A percentile compares a stretch with the other conserved stretches of the same genome.
These are phyloP conservation scores for Drosophila leontia DNA, from an alignment of 1,140 invertebrate species.

Conservation along the genomic window DNA sequence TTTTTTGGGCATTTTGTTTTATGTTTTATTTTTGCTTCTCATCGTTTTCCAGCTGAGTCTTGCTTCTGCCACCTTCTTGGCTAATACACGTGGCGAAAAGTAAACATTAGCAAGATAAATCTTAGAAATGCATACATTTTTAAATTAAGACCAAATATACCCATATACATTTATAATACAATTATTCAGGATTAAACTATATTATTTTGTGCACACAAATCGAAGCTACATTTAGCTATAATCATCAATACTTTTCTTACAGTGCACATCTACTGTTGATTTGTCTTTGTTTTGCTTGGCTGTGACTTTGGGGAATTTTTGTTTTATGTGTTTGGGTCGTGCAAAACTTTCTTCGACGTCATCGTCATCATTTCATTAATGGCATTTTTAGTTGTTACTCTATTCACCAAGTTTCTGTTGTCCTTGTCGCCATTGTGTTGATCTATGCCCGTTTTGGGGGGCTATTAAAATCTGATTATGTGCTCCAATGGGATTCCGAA, in stretches of 20 bases:
- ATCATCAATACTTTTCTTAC: neutral
- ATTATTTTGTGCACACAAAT: too few relatives aligned
- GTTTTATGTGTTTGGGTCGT: conserved; percentile 74
- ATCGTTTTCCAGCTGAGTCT: conserved; percentile 61
- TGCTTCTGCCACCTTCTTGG: conserved; percentile 19
- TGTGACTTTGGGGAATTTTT: conserved; percentile 61
- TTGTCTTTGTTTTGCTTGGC: conserved; percentile 43
- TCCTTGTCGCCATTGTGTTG: conserved; percentile 41
- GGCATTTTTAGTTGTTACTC: conserved; percentile 58
- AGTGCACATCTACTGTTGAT: conserved; percentile 17
- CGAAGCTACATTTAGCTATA: neutral
- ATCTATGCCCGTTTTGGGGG: conserved; percentile 50
- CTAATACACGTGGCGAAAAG: conserved; percentile 1
- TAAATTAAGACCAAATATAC: neutral
- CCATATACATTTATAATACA: too few relatives aligned
- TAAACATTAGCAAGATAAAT: neutral
- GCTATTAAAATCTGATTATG: conserved; percentile 75
- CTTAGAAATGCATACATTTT: too few relatives aligned
- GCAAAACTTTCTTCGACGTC: conserved; percentile 55
- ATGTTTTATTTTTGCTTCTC: conserved; percentile 67
- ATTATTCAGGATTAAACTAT: too few relatives aligned
- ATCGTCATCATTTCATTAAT: conserved; percentile 67
- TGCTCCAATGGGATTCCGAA: conserved; percentile 37
- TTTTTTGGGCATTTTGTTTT: conserved; percentile 78
- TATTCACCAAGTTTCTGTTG: conserved; percentile 24